Base-by-base conservation (phyloP, 2,797 vertebrate genomes). In the Trachurus trachurus region DNA sequence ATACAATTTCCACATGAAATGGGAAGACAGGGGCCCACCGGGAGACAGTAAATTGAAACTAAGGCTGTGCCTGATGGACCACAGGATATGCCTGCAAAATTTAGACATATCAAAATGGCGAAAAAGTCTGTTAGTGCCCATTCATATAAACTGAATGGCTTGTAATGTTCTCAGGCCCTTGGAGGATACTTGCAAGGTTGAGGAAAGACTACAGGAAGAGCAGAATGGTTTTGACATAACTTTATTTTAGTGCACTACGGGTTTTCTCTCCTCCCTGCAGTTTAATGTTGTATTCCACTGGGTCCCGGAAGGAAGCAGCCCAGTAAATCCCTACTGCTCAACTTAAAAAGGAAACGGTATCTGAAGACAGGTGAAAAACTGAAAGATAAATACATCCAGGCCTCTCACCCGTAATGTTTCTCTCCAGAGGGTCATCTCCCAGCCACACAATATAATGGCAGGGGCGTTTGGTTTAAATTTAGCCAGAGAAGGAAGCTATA, bases 11-110 rank as follows among this genome's bases (percentile, higher is more conserved):
- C 96, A 96, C 93, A 95, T 96, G 95, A 94, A 93, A 94, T 94
- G 96, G 95, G 97, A 97, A 96, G 96, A 96, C 94, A 89, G 90
- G 77, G 70, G 89, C 93, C 98, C 97, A 91, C 72, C 0, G 98
- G 97, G 98, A 98, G 96, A 96, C 94, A 95, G 96, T 95, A 96
- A 99, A 99, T 98, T 98, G 98, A 99, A 99, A 98, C 96, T 96
- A 97, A 96, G 97, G 96, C 98, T 99, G 98, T 97, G 97, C 93
- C 95, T 93, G 95, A 96, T 95, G 94, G 97, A 95, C 96, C 97
- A 98, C 98, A 98, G 98, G 98, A 99, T 97, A 94, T 97, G 97
- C 96, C 97, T 99, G 98, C 97, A 97, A 96, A 94, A 98, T 97
- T 95, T 96, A 96, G 96, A 96, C 96, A 91, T 92, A 95, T 96